phyloP scores from a whole-genome alignment of 2,113 vertebrate genomes.

The Dunckerocampus dactyliophorus region DNA sequence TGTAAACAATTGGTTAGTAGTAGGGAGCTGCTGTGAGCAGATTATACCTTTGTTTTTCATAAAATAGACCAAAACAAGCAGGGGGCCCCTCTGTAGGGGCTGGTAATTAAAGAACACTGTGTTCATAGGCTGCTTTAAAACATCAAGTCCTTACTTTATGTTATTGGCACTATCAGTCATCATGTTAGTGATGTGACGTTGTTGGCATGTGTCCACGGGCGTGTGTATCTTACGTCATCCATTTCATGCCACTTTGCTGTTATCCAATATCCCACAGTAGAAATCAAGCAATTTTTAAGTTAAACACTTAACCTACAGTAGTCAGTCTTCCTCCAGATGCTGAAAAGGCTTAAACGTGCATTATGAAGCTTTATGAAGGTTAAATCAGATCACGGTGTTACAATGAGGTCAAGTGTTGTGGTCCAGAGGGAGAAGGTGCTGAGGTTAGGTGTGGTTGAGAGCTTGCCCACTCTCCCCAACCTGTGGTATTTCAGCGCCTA shows the following conservation, averaged over 20 bases:
- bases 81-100: constrained; percentile 17
- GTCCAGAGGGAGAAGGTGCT: constrained; percentile 15
- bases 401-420: background rate
- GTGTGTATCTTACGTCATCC: too few species aligned
- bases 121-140: background rate
- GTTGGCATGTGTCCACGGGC: too few species aligned
- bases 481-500: constrained; percentile 59
- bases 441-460: constrained; percentile 40
- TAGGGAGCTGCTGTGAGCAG: background rate
- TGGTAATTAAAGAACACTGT: background rate
- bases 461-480: constrained; percentile 25
- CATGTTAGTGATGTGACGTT: too few species aligned
- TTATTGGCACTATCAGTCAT: background rate
- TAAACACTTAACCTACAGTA: too few species aligned
- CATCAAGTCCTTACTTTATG: background rate
- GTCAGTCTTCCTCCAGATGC: too few species aligned
- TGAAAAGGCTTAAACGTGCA: too few species aligned
- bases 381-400: background rate
- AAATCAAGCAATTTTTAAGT: too few species aligned
- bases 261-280: too few species aligned
- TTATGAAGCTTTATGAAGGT: background rate
- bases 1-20: constrained; percentile 56
- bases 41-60: background rate
- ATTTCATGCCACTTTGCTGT: too few species aligned
- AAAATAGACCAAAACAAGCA: constrained; percentile 8